phyloP scores from a whole-genome alignment of 1,140 invertebrate genomes.

The Trachymyrmex cornetzi region DNA sequence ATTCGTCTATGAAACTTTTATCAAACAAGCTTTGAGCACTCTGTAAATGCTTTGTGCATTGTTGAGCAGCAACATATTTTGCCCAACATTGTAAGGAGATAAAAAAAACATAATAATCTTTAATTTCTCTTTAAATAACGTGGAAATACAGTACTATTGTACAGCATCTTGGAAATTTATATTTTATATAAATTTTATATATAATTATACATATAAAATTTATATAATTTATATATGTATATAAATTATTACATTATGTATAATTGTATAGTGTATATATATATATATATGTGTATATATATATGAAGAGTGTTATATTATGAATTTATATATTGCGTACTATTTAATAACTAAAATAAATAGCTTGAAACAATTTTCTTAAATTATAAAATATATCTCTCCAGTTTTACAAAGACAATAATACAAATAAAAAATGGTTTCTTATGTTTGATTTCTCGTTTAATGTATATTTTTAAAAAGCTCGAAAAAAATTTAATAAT shows the following conservation, averaged over 20 bases:
- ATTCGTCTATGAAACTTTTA: conserved; percentile 40
- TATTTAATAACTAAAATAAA: conserved; percentile 71
- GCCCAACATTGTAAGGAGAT: conserved; percentile 59
- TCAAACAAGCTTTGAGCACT: conserved; percentile 49
- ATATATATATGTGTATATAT: conserved; percentile 17
- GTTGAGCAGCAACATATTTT: conserved; percentile 24
- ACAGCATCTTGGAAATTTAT: conserved; percentile 38
- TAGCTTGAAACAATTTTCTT: conserved; percentile 56
- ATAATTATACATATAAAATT: conserved; percentile 25
- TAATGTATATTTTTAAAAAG: conserved; percentile 59
- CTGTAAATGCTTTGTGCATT: conserved; percentile 46
- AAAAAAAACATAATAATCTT: conserved; percentile 63
- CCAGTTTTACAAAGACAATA: conserved; percentile 66
- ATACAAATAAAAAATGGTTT: conserved; percentile 53
- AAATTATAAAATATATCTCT: conserved; percentile 56
- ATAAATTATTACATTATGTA: neutral
- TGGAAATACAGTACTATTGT: conserved; percentile 58
- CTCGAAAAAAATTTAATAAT: conserved; percentile 48
- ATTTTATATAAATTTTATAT: conserved; percentile 42
- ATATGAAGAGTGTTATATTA: neutral
- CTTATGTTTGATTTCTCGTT: conserved; percentile 1
- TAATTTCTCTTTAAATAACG: conserved; percentile 65
- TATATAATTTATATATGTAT: neutral
- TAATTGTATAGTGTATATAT: no score
- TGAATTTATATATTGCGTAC: neutral